Evolutionary conservation across 2,888 invertebrate species (phyloP).

Genomic region (Chorisops tibialis): DNA sequence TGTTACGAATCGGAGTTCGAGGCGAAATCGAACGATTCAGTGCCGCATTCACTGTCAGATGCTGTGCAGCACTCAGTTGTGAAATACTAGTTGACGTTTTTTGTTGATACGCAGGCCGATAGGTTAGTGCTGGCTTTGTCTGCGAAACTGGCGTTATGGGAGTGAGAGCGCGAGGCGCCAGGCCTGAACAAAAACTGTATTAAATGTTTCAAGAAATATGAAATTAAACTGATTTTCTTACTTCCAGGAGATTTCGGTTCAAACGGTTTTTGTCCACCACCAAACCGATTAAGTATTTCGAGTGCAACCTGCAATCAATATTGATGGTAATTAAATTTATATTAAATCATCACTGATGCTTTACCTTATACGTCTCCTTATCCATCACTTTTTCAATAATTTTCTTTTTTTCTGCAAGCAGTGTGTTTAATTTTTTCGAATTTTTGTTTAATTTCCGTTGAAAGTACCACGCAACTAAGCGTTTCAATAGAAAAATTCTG

Average conservation of each 20-base stretch:
- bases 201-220: neutral
- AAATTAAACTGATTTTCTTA: conserved; percentile 18
- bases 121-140: neutral
- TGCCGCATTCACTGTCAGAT: neutral
- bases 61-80: neutral
- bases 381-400: conserved; percentile 95
- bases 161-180: conserved; percentile 11
- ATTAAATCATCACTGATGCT: neutral
- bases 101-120: neutral
- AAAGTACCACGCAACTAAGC: conserved; percentile 84
- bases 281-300: conserved; percentile 49
- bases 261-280: conserved; percentile 43
- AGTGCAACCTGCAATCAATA: conserved; percentile 44
- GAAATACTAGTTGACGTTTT: neutral
- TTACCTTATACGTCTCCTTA: conserved; percentile 92
- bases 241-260: conserved; percentile 34
- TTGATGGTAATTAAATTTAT: neutral
- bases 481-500: conserved; percentile 76
- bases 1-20: conserved; percentile 6
- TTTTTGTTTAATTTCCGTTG: conserved; percentile 76
- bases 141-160: neutral
- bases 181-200: conserved; percentile 3
- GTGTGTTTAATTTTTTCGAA: conserved; percentile 65
- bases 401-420: conserved; percentile 79
- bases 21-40: neutral